Conservation (phyloP, 1,140 invertebrate genomes). For the Caerostris extrusa region DNA sequence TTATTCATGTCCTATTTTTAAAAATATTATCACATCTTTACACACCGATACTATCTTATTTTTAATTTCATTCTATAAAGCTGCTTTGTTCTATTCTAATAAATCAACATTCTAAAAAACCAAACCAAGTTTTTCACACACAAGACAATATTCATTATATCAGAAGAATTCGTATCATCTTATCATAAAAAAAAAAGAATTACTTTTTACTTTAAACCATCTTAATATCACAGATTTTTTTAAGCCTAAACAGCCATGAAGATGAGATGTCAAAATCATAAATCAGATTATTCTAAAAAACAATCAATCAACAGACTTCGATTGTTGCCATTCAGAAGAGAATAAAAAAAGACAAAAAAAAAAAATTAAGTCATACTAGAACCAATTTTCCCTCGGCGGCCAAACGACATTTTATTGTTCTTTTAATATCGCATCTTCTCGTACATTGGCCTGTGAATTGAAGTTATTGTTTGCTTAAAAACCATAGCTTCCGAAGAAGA, state of each 20-base stretch:
- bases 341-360: conserved; percentile 21
- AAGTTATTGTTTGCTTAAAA: conserved; percentile 63
- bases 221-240: conserved; percentile 1
- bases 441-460: conserved; percentile 27
- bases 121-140: background rate
- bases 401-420: conserved; percentile 71
- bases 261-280: conserved; percentile 41
- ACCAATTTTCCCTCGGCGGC: conserved; percentile 33
- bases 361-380: conserved; percentile 37
- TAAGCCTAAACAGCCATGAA: conserved; percentile 20
- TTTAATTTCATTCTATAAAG: too few relatives aligned
- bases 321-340: conserved; percentile 63
- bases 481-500: conserved; percentile 55
- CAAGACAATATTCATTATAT: background rate
- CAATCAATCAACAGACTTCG: conserved; percentile 60
- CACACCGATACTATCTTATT: too few relatives aligned
- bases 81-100: too few relatives aligned
- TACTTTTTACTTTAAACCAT: background rate
- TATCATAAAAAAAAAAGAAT: background rate
- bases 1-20: too few relatives aligned
- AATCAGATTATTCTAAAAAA: conserved; percentile 67
- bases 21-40: too few relatives aligned
- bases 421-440: conserved; percentile 60
- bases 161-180: background rate
- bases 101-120: too few relatives aligned